Percentiles rank a stretch among this genome's conserved stretches.
Conservation (phyloP, 2,113 vertebrate species). For the Ictalurus punctatus region DNA sequence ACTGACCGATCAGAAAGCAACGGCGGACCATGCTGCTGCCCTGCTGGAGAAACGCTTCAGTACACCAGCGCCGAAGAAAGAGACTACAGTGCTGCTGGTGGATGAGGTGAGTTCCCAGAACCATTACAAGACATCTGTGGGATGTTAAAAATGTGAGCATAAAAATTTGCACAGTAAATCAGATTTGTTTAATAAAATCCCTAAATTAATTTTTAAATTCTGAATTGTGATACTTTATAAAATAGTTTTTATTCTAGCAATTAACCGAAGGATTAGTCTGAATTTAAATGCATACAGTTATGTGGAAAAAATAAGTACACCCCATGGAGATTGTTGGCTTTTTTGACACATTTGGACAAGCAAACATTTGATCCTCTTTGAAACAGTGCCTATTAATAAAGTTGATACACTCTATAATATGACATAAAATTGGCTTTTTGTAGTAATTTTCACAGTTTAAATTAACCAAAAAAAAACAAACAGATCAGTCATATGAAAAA, state of each 20-base stretch:
- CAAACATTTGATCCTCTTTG: too few species aligned
- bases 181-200: neutral
- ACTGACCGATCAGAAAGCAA: conserved; percentile 89
- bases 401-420: too few species aligned
- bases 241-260: too few species aligned
- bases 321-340: too few species aligned
- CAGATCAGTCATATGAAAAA: too few species aligned
- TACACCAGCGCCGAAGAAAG: conserved; percentile 75
- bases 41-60: conserved; percentile 86
- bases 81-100: conserved; percentile 86
- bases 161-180: neutral
- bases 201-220: neutral
- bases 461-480: too few species aligned
- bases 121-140: neutral
- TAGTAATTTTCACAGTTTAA: too few species aligned
- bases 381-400: too few species aligned
- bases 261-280: neutral
- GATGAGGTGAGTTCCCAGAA: conserved; percentile 81
- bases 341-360: too few species aligned
- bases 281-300: neutral
- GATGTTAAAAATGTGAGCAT: neutral
- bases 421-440: too few species aligned
- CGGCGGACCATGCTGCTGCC: conserved; percentile 83
- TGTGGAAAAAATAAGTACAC: too few species aligned
- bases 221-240: too few species aligned